These are phyloP conservation scores for Drosophila punjabiensis DNA, from an alignment of 1,140 invertebrate species.

Conservation along the genomic window DNA sequence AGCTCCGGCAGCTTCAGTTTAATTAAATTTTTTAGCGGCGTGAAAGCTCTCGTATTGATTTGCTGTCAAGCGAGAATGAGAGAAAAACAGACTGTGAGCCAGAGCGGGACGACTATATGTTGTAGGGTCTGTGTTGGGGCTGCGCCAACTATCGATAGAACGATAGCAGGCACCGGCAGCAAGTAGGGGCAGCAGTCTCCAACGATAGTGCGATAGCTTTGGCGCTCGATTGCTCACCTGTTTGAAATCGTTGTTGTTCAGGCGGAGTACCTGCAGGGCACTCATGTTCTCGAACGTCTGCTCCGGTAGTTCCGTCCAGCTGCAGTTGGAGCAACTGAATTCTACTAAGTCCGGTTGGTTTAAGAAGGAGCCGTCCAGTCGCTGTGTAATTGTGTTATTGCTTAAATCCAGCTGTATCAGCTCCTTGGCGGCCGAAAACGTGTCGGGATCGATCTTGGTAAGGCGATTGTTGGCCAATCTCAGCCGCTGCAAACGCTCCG, in stretches of 20 bases:
- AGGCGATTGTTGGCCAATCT: conserved; percentile 87
- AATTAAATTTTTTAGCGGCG: conserved; percentile 72
- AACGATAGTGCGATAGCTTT: conserved; percentile 22
- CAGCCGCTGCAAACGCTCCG: conserved; percentile 64
- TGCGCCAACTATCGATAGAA: conserved; percentile 38
- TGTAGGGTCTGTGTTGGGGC: conserved; percentile 1
- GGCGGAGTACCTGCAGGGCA: conserved; percentile 81
- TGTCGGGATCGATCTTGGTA: conserved; percentile 86
- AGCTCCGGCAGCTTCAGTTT: conserved; percentile 80
- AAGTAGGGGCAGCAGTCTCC: background rate
- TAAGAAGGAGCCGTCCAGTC: conserved; percentile 76
- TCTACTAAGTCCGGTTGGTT: conserved; percentile 71
- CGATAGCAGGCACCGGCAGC: conserved; percentile 30
- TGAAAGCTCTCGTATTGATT: conserved; percentile 84
- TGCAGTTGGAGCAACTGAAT: conserved; percentile 78
- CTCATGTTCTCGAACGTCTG: conserved; percentile 86
- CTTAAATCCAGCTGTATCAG: conserved; percentile 86
- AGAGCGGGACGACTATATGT: conserved; percentile 58
- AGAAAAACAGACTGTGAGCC: conserved; percentile 21
- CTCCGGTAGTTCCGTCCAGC: conserved; percentile 74
- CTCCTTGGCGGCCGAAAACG: conserved; percentile 85
- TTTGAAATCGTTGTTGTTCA: conserved; percentile 85
- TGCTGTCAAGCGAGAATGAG: conserved; percentile 62
- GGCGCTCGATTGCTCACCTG: conserved; percentile 61
- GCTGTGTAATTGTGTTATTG: conserved; percentile 86